These are phyloP conservation scores for Ciconia nigra DNA, from an alignment of 2,797 vertebrate genomes.

Conservation along the genomic window DNA sequence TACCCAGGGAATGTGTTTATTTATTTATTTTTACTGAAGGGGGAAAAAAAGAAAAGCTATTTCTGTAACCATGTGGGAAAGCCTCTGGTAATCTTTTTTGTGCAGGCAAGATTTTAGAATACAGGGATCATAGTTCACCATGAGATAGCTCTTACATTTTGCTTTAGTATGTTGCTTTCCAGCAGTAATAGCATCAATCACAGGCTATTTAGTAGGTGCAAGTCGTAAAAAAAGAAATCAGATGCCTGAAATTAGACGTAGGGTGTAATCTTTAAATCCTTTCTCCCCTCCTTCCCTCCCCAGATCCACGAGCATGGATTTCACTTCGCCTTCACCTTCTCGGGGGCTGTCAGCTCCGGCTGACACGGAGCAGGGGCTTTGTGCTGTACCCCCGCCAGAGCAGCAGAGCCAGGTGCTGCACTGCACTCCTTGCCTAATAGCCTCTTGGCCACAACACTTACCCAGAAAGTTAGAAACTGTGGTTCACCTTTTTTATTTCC, in stretches of 20 bases:
- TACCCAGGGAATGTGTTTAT: neutral
- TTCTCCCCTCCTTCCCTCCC: neutral
- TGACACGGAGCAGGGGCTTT: neutral
- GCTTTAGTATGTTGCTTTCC: neutral
- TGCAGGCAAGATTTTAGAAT: neutral
- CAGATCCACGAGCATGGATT: neutral
- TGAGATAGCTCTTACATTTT: neutral
- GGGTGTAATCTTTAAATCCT: neutral
- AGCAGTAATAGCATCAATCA: neutral
- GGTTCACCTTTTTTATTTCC: neutral
- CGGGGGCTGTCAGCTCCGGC: fast-evolving
- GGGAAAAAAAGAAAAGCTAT: neutral
- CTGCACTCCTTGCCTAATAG: neutral
- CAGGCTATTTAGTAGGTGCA: neutral
- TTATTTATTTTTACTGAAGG: slow-evolving; percentile 21
- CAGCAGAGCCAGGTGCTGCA: neutral
- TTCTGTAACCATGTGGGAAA: neutral
- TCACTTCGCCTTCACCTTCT: neutral
- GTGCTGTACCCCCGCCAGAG: neutral
- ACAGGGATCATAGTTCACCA: neutral
- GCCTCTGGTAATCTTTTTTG: neutral
- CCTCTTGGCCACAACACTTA: neutral
- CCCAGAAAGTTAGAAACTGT: neutral
- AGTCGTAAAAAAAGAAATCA: neutral
- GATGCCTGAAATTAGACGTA: neutral